phyloP scores from a whole-genome alignment of 2,113 vertebrate species.

The Hippocampus barbouri region DNA sequence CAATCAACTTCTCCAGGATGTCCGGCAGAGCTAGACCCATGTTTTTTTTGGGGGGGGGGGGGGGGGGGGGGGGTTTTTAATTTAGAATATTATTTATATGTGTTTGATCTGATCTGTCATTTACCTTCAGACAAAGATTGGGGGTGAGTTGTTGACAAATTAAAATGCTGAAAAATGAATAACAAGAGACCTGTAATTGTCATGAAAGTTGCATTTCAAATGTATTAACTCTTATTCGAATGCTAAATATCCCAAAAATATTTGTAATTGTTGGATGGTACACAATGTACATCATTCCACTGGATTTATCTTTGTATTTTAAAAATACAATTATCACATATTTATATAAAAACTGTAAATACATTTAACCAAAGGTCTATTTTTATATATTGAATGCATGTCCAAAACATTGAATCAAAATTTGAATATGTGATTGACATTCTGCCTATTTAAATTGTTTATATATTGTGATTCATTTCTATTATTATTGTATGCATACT shows the following conservation, averaged over 20 bases:
- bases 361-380: slow-evolving; percentile 90
- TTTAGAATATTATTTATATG: slow-evolving; percentile 12
- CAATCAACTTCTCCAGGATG: slow-evolving; percentile 95
- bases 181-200: slow-evolving; percentile 79
- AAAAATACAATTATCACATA: slow-evolving; percentile 99
- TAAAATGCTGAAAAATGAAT: slow-evolving; percentile 12
- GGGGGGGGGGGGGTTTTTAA: too few species aligned
- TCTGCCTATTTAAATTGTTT: slow-evolving; percentile 71
- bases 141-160: slow-evolving; percentile 16
- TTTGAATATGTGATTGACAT: slow-evolving; percentile 69
- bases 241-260: slow-evolving; percentile 91
- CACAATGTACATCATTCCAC: slow-evolving; percentile 94
- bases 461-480: slow-evolving; percentile 67
- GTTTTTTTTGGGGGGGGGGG: not conserved
- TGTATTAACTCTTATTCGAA: slow-evolving; percentile 91
- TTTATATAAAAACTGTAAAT: slow-evolving; percentile 89
- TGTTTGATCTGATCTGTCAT: slow-evolving; percentile 7
- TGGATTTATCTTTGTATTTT: slow-evolving; percentile 99
- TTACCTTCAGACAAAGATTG: slow-evolving; percentile 28
- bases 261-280: slow-evolving; percentile 87
- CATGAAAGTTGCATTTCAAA: slow-evolving; percentile 90
- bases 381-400: slow-evolving; percentile 94
- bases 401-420: slow-evolving; percentile 64
- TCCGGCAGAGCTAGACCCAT: slow-evolving; percentile 83
- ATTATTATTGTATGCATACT: slow-evolving; percentile 34